phyloP scores from a whole-genome alignment of 2,113 vertebrate species.

The Urocynchramus pylzowi region DNA sequence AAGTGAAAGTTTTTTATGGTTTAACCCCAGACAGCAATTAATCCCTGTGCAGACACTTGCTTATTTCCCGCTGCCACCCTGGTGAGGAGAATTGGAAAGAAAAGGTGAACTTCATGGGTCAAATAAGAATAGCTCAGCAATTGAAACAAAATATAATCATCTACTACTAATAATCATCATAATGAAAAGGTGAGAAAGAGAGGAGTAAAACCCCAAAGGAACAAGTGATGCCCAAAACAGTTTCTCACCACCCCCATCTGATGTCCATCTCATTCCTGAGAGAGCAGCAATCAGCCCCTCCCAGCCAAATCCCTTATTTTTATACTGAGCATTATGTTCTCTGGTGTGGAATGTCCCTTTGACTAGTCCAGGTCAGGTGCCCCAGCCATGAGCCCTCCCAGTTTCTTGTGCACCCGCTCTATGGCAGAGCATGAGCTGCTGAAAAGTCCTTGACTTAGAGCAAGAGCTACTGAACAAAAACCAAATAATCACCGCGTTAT shows the following conservation, averaged over 20 bases:
- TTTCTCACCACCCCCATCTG: background rate
- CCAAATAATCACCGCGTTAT: background rate
- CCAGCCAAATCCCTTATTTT: background rate
- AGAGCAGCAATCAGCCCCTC: background rate
- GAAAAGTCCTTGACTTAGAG: background rate
- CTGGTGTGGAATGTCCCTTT: background rate
- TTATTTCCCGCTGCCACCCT: background rate
- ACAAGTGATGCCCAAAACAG: background rate
- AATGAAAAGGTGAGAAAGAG: background rate
- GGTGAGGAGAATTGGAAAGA: background rate
- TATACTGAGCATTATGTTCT: fast-evolving
- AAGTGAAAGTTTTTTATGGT: background rate
- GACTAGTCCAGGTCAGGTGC: background rate
- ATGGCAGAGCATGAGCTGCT: background rate
- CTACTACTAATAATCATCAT: background rate
- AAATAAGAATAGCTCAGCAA: background rate
- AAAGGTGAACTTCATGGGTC: background rate
- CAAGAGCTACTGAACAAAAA: background rate
- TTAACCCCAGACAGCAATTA: background rate
- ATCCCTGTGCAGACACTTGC: background rate
- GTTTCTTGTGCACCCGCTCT: background rate
- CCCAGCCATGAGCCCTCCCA: background rate
- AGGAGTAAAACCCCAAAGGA: background rate
- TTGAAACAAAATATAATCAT: background rate
- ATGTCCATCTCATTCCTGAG: background rate